These are phyloP conservation scores for Halictus quadricinctus DNA, from an alignment of 2,888 invertebrate genomes.

Conservation along the genomic window DNA sequence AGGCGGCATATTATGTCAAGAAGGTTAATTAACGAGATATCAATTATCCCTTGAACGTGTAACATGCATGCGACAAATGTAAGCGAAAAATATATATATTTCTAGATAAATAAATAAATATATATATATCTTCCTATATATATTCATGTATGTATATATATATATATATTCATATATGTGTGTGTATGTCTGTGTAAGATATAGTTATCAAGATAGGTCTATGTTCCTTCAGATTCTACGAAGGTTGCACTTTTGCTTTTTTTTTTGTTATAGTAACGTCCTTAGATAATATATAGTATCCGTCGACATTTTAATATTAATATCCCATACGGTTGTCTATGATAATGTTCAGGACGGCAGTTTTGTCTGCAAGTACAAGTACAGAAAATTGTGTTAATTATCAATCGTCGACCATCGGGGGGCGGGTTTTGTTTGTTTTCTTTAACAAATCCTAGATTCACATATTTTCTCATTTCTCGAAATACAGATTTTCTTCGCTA, in stretches of 20 bases:
- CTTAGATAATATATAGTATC: conserved; percentile 43
- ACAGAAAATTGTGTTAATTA: conserved; percentile 65
- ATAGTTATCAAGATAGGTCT: conserved; percentile 24
- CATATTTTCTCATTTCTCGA: neutral
- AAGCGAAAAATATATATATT: conserved; percentile 34
- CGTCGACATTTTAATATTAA: conserved; percentile 67
- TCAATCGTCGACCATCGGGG: conserved; percentile 25
- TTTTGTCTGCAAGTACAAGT: conserved; percentile 77
- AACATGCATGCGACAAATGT: conserved; percentile 38
- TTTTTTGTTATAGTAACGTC: conserved; percentile 39
- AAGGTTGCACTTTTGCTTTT: conserved; percentile 2
- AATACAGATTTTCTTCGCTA: neutral
- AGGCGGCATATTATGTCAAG: conserved; percentile 52
- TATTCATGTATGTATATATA: neutral
- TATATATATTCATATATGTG: neutral
- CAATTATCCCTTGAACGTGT: conserved; percentile 14
- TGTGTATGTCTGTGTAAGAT: neutral
- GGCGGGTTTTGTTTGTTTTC: neutral
- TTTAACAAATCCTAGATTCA: conserved; percentile 1
- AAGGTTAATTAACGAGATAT: conserved; percentile 48
- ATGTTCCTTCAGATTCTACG: conserved; percentile 8
- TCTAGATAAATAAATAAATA: neutral
- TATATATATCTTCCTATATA: neutral
- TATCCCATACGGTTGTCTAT: conserved; percentile 78
- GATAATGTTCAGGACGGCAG: conserved; percentile 78